A percentile compares a stretch with the other conserved stretches of the same genome.
phyloP scores from a whole-genome alignment of 2,113 vertebrate species.

The Oreochromis niloticus region DNA sequence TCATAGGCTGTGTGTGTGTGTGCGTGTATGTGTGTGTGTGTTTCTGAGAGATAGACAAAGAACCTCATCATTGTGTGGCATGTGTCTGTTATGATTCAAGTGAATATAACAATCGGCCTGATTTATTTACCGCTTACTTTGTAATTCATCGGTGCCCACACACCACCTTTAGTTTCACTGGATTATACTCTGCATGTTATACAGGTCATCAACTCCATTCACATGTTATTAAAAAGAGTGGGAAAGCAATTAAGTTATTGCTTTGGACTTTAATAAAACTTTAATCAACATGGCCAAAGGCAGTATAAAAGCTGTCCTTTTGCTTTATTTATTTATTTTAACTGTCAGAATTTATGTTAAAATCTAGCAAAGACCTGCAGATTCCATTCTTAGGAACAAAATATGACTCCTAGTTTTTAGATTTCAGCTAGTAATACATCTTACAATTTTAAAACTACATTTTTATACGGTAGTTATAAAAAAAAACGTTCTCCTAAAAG shows the following conservation, averaged over 20 bases:
- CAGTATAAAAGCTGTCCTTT: background rate
- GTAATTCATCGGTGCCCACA: conserved; percentile 13
- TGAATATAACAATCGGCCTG: conserved; percentile 47
- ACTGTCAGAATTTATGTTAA: background rate
- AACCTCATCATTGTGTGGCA: conserved; percentile 60
- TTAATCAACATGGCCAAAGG: background rate
- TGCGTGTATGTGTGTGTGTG: background rate
- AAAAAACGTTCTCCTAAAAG: background rate
- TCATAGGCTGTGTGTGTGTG: conserved; percentile 37
- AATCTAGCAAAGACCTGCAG: background rate
- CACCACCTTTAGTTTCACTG: background rate
- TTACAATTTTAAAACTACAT: background rate
- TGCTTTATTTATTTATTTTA: background rate
- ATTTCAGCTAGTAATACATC: background rate
- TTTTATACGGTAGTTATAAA: background rate
- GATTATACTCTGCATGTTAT: background rate
- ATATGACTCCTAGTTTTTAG: background rate
- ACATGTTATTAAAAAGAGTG: background rate
- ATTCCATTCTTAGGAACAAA: background rate
- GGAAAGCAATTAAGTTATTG: background rate
- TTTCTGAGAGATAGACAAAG: conserved; percentile 20
- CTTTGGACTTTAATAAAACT: background rate
- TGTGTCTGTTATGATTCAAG: conserved; percentile 60
- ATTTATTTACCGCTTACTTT: conserved; percentile 52
- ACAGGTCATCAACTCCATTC: background rate